Base-by-base conservation (phyloP, 2,797 vertebrate genomes). In the Peromyscus eremicus region DNA sequence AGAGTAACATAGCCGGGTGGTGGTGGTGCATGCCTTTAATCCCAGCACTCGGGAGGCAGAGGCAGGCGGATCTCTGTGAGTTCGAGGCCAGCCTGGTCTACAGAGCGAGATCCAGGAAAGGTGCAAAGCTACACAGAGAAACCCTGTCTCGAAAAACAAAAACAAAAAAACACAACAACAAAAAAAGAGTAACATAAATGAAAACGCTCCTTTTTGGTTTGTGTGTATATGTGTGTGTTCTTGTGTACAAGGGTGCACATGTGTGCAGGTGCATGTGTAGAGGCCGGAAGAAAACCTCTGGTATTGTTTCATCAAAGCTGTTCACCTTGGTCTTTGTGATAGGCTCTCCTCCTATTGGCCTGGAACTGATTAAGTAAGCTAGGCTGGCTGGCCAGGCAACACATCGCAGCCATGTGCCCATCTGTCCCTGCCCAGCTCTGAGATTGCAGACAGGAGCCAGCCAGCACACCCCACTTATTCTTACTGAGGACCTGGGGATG, bases 171-270 rank as follows among this genome's bases (percentile, higher is more conserved):
- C n/a, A n/a, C n/a, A n/a, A n/a, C n/a, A n/a, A n/a, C n/a, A n/a
- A n/a, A n/a, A n/a, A 82, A 93, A 94, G 73, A 73, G 8, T 85
- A 89, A 64, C 62, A 75, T 60, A 87, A 87, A 83, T 32, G 17
- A 70, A 57, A 96, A 77, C n/a, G 6, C 13, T 66, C 66, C 37
- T 86, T 92, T 79, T 73, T 40, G 10, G 37, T 43, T 19, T 71
- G 23, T n/a, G 21, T 70, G 64, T 71, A 3, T 34, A 21, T 49
- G 34, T 52, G 25, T 73, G 49, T 57, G 37, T 73, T 60, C 37
- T 14, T 88, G 52, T 60, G 8, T 75, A 14, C 5, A 4, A 19
- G 6, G 70, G 9, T 75, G 16, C 6, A 23, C 29, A 21, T 43
- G 37, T 62, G 55, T 89, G 17, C 17, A 46, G n/a, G 27, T 62